Conservation (phyloP, 2,888 invertebrate genomes). For the Ptychoptera albimana region DNA sequence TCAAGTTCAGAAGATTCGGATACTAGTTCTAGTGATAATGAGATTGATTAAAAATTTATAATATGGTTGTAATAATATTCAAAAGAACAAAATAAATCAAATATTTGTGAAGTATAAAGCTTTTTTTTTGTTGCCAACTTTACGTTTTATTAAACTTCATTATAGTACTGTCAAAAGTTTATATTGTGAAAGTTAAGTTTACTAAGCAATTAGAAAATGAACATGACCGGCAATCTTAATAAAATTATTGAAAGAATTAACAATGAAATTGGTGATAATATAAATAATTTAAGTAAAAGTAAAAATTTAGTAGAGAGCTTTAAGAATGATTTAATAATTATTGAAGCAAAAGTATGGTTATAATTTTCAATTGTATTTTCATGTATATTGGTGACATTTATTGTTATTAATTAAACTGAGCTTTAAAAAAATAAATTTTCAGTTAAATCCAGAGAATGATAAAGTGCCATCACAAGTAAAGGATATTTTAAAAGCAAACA, state of each 20-base stretch:
- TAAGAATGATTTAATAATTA: slow-evolving; percentile 17
- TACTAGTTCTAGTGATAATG: too few relatives aligned
- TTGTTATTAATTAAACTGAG: too few relatives aligned
- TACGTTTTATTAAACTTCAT: background rate
- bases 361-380: slow-evolving; percentile 3
- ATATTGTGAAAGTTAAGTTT: background rate
- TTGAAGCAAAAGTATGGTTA: slow-evolving; percentile 19
- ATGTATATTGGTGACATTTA: too few relatives aligned
- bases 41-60: too few relatives aligned
- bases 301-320: slow-evolving; percentile 28
- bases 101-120: too few relatives aligned
- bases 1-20: too few relatives aligned
- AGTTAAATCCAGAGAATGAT: slow-evolving; percentile 46
- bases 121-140: too few relatives aligned
- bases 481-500: slow-evolving; percentile 44
- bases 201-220: background rate
- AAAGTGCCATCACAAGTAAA: slow-evolving; percentile 47
- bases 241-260: slow-evolving; percentile 36
- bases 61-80: too few relatives aligned
- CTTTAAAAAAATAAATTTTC: too few relatives aligned
- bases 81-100: too few relatives aligned
- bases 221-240: slow-evolving; percentile 19
- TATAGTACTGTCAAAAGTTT: background rate
- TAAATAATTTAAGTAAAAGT: slow-evolving; percentile 36
- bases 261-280: slow-evolving; percentile 35